Evolutionary conservation across 2,888 invertebrate species (phyloP).

Genomic region (Eupeodes latifasciatus): DNA sequence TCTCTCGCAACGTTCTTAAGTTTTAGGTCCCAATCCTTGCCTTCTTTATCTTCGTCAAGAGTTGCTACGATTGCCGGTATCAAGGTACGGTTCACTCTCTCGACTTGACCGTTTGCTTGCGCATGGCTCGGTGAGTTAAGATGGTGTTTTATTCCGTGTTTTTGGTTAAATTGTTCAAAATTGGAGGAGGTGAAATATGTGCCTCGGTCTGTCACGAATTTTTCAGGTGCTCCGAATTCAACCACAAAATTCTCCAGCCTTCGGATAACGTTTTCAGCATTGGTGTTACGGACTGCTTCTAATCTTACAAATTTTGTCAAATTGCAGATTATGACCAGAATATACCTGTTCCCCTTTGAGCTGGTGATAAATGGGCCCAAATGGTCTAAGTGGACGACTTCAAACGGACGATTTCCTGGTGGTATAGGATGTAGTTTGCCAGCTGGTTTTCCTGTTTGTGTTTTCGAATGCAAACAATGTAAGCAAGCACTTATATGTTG

Average conservation of each 20-base stretch:
- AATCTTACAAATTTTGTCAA: not conserved
- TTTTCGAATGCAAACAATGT: conserved; percentile 16
- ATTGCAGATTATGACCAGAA: not conserved
- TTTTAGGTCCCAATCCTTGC: not conserved
- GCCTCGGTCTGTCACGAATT: conserved; percentile 9
- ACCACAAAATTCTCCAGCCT: not conserved
- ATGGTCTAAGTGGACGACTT: conserved; percentile 22
- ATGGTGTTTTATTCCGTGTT: conserved; percentile 17
- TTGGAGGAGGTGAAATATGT: conserved; percentile 16
- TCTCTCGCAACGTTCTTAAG: not conserved
- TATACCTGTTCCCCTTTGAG: not conserved
- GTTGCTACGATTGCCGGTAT: not conserved
- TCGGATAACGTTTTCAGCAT: conserved; percentile 23
- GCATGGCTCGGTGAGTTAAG: conserved; percentile 10
- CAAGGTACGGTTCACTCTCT: conserved; percentile 6
- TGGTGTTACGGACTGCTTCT: conserved; percentile 18
- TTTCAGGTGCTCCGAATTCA: conserved; percentile 13
- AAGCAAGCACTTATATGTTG: not conserved
- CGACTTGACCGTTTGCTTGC: not conserved
- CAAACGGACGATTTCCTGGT: not conserved
- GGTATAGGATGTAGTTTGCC: conserved; percentile 1
- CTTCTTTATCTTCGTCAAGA: too few species aligned
- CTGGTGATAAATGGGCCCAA: conserved; percentile 11
- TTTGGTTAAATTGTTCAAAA: not conserved
- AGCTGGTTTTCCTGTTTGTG: conserved; percentile 29